phyloP scores from a whole-genome alignment of 2,797 vertebrate genomes.

The Anisognathus igniventris region DNA sequence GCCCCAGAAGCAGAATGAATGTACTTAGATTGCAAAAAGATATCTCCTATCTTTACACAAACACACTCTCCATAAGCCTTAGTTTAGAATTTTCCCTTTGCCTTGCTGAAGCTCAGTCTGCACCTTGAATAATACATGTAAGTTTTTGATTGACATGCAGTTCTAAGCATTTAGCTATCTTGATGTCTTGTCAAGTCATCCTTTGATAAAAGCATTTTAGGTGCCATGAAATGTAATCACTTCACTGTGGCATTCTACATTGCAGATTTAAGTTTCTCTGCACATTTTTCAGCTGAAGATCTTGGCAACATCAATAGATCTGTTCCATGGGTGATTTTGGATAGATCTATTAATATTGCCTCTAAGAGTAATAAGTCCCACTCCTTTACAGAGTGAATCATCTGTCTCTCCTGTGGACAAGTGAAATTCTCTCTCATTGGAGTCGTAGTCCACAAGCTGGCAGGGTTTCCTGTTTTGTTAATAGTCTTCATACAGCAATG shows the following conservation, averaged over 20 bases:
- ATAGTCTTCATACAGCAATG: neutral
- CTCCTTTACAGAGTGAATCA: constrained; percentile 41
- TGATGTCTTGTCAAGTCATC: constrained; percentile 49
- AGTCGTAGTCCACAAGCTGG: neutral
- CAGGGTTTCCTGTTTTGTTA: constrained; percentile 31
- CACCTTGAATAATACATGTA: constrained; percentile 32
- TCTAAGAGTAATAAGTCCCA: constrained; percentile 17
- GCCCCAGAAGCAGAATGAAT: neutral
- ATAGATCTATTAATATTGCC: constrained; percentile 51
- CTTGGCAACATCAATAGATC: constrained; percentile 13
- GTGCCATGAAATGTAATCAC: constrained; percentile 39
- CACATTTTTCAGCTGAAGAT: constrained; percentile 28
- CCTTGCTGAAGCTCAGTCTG: neutral
- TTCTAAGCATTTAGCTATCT: constrained; percentile 50
- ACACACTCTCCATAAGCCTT: neutral
- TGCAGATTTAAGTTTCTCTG: constrained; percentile 49
- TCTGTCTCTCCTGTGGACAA: constrained; percentile 31
- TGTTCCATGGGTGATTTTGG: constrained; percentile 6
- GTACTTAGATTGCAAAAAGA: neutral
- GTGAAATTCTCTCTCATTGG: constrained; percentile 9
- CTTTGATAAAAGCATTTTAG: constrained; percentile 60
- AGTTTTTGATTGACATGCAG: constrained; percentile 40
- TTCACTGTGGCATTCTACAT: constrained; percentile 31
- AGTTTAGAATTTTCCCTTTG: constrained; percentile 14
- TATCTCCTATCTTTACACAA: neutral